phyloP scores from a whole-genome alignment of 64 coral and sea anemone genomes.

The Astreopora myriophthalma region DNA sequence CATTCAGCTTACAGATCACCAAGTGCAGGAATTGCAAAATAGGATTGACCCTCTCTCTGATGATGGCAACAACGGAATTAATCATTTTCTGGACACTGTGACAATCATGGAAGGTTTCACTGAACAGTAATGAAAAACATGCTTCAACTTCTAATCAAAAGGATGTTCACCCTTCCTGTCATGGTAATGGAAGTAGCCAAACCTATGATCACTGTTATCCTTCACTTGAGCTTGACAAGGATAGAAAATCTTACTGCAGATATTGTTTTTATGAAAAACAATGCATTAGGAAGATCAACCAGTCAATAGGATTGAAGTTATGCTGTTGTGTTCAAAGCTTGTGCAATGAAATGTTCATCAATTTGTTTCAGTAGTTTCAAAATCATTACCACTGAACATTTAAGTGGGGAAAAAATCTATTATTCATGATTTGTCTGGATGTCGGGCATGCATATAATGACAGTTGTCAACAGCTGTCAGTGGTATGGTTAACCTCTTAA shows the following conservation, averaged over 20 bases:
- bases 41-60: conserved; percentile 37
- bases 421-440: neutral
- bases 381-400: neutral
- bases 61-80: conserved; percentile 73
- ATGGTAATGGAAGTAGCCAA: no score
- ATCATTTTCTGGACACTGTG: conserved; percentile 61
- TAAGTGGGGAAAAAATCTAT: neutral
- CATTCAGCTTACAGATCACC: conserved; percentile 7
- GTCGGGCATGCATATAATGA: neutral
- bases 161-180: no score
- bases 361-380: neutral
- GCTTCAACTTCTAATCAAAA: no score
- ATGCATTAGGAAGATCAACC: neutral
- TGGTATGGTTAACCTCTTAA: neutral
- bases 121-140: neutral
- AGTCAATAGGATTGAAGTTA: no score
- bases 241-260: neutral
- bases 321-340: no score
- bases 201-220: neutral
- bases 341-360: neutral
- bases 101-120: conserved; percentile 47
- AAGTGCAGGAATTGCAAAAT: conserved; percentile 6
- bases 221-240: neutral
- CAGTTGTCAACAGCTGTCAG: neutral
- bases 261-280: neutral